Evolutionary conservation across 2,888 invertebrate genomes (phyloP).

Genomic region (Dascillus cervinus): DNA sequence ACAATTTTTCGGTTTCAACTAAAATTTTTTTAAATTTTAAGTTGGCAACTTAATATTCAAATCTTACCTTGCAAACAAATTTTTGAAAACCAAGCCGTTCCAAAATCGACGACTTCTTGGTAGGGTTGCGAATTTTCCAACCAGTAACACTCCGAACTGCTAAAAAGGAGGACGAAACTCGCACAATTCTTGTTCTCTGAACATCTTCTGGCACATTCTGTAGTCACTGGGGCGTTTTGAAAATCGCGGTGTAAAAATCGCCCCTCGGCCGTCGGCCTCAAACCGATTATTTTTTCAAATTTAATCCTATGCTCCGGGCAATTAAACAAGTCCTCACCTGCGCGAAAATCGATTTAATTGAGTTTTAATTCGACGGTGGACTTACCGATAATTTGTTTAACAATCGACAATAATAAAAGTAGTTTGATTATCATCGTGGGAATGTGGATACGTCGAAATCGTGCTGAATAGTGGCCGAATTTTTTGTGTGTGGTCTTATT

Average conservation of each 20-base stretch:
- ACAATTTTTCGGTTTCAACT: slow-evolving; percentile 39
- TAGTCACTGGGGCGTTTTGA: slow-evolving; percentile 29
- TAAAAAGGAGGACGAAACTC: slow-evolving; percentile 38
- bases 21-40: slow-evolving; percentile 2
- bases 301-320: slow-evolving; percentile 31
- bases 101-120: slow-evolving; percentile 1
- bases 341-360: too few species aligned
- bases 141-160: slow-evolving; percentile 35
- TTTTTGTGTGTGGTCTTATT: background rate
- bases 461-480: too few species aligned
- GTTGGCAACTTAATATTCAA: slow-evolving; percentile 5
- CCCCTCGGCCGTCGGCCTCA: slow-evolving; percentile 26
- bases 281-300: slow-evolving; percentile 39
- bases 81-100: slow-evolving; percentile 56
- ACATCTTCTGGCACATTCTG: slow-evolving; percentile 36
- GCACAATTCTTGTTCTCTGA: slow-evolving; percentile 29
- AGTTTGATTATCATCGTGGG: too few species aligned
- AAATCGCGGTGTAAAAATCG: slow-evolving; percentile 9
- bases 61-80: slow-evolving; percentile 52
- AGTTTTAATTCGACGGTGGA: too few species aligned
- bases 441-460: too few species aligned
- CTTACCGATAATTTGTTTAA: too few species aligned
- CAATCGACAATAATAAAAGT: too few species aligned
- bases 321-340: slow-evolving; percentile 16
- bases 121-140: slow-evolving; percentile 24